Evolutionary conservation across 2,797 vertebrate genomes (phyloP).

Genomic region (Gymnoscopelus braueri): DNA sequence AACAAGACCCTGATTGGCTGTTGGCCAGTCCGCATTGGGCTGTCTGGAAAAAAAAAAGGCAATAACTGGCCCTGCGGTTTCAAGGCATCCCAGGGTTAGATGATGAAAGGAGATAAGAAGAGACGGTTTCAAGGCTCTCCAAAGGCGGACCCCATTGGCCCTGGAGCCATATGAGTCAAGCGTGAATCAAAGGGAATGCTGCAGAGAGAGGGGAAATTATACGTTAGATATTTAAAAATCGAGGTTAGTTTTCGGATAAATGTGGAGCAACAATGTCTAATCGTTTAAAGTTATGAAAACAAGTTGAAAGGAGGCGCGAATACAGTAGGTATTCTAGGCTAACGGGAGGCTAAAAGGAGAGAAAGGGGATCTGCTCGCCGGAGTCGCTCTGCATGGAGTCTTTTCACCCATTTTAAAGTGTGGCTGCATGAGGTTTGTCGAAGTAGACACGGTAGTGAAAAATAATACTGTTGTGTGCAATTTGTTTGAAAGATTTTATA

Average conservation of each 20-base stretch:
- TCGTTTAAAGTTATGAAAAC: slow-evolving; percentile 61
- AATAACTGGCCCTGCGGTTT: slow-evolving; percentile 95
- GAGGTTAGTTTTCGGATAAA: slow-evolving; percentile 77
- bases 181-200: slow-evolving; percentile 90
- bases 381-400: slow-evolving; percentile 58
- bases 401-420: slow-evolving; percentile 60
- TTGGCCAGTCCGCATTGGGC: slow-evolving; percentile 93
- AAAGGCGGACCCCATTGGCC: slow-evolving; percentile 87
- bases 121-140: slow-evolving; percentile 91
- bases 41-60: slow-evolving; percentile 87
- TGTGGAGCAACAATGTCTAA: slow-evolving; percentile 43
- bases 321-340: slow-evolving; percentile 27
- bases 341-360: slow-evolving; percentile 24
- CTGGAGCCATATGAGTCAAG: slow-evolving; percentile 88
- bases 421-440: slow-evolving; percentile 69
- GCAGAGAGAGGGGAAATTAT: slow-evolving; percentile 78
- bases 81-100: slow-evolving; percentile 88
- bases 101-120: slow-evolving; percentile 94
- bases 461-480: slow-evolving; percentile 7
- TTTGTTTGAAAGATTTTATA: slow-evolving; percentile 29
- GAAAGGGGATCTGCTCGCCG: slow-evolving; percentile 54
- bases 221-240: slow-evolving; percentile 80
- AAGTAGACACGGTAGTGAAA: slow-evolving; percentile 33
- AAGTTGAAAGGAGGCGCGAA: slow-evolving; percentile 50
- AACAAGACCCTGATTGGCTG: slow-evolving; percentile 98